Evolutionary conservation across 1,140 invertebrate species (phyloP).

Genomic region (Bradynema listronoti): DNA sequence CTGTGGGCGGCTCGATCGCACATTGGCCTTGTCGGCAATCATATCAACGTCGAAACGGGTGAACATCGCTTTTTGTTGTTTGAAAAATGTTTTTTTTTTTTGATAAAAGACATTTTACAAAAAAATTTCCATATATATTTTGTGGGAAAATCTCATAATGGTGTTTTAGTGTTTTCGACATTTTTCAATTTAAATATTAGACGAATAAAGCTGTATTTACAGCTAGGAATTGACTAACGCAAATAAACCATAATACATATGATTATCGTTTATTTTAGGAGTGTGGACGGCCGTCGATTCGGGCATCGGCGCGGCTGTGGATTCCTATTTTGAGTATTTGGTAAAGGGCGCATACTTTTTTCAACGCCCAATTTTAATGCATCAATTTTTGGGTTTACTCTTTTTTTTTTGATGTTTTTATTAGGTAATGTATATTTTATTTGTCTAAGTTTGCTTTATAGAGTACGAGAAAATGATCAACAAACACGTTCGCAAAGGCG

Average conservation of each 20-base stretch:
- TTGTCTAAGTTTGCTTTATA: constrained; percentile 2
- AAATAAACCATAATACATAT: no score
- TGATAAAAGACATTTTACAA: no score
- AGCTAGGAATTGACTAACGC: no score
- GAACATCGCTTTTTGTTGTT: no score
- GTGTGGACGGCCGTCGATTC: constrained; percentile 93
- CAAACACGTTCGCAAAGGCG: constrained; percentile 81
- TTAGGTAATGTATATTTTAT: neutral
- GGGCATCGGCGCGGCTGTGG: constrained; percentile 76
- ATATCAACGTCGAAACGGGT: constrained; percentile 80
- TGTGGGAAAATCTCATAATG: no score
- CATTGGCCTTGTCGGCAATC: constrained; percentile 86
- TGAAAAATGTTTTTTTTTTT: no score
- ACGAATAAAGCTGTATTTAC: no score
- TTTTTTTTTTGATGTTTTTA: constrained; percentile 10
- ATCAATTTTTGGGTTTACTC: constrained; percentile 71
- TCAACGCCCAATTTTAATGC: constrained; percentile 74
- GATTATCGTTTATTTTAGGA: constrained; percentile 64
- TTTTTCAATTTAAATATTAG: no score
- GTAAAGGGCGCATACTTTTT: constrained; percentile 79
- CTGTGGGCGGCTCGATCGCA: constrained; percentile 73
- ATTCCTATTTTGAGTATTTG: constrained; percentile 97
- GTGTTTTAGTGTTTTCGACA: no score
- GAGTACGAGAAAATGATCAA: constrained; percentile 66
- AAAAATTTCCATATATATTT: no score